Percentiles rank a stretch among this genome's conserved stretches.
Evolutionary conservation across 2,888 invertebrate species (phyloP).

Genomic region (Drosophila pseudotalamancana): DNA sequence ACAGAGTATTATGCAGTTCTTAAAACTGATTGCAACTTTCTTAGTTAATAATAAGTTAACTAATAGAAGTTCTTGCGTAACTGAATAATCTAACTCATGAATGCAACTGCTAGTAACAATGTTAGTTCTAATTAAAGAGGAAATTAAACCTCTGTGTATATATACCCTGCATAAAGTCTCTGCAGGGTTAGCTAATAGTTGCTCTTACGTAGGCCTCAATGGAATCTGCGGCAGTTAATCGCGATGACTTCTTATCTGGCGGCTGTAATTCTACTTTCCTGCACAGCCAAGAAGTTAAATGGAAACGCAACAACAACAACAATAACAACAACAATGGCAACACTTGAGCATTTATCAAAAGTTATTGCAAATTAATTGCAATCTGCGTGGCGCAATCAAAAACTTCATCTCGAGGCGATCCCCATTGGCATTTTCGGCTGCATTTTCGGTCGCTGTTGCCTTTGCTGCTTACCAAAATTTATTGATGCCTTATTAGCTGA

Average conservation of each 20-base stretch:
- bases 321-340: conserved; percentile 28
- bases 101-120: no score
- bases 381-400: conserved; percentile 72
- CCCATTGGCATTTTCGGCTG: conserved; percentile 64
- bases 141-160: no score
- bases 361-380: conserved; percentile 81
- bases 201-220: conserved; percentile 15
- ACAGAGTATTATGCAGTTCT: no score
- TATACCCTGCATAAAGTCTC: no score
- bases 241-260: conserved; percentile 70
- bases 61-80: no score
- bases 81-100: no score
- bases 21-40: no score
- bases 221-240: conserved; percentile 62
- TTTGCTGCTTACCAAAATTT: conserved; percentile 79
- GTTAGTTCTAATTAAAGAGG: no score
- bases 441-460: conserved; percentile 17
- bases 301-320: conserved; percentile 5
- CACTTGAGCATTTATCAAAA: conserved; percentile 78
- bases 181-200: conserved; percentile 38
- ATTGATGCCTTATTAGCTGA: conserved; percentile 83
- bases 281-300: conserved; percentile 13
- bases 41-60: no score
- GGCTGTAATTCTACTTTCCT: conserved; percentile 58
- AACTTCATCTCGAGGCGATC: conserved; percentile 64